These are phyloP conservation scores for Synergus umbraculus DNA, from an alignment of 2,888 invertebrate species.

Conservation along the genomic window DNA sequence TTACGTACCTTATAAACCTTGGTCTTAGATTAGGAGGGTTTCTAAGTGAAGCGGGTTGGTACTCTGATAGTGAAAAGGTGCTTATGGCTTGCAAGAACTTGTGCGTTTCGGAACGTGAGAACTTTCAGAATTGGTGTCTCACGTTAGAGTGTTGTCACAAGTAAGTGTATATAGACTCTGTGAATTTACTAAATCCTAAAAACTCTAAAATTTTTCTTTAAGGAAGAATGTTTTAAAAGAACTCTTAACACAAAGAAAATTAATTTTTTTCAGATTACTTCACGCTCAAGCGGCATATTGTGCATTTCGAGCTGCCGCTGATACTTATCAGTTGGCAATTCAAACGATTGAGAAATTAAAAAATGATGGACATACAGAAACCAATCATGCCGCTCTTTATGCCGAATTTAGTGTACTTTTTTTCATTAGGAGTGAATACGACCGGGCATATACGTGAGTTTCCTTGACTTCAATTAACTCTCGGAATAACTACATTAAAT, in stretches of 20 bases:
- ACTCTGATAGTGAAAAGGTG: slow-evolving; percentile 86
- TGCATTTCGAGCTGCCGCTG: slow-evolving; percentile 87
- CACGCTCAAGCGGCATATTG: slow-evolving; percentile 91
- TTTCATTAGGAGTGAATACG: slow-evolving; percentile 92
- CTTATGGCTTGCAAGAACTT: slow-evolving; percentile 84
- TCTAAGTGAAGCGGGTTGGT: slow-evolving; percentile 94
- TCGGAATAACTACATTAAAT: too few species aligned
- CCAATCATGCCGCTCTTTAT: slow-evolving; percentile 84
- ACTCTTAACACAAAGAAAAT: not conserved
- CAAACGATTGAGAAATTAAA: slow-evolving; percentile 79
- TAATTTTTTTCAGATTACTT: slow-evolving; percentile 82
- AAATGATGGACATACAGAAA: slow-evolving; percentile 66
- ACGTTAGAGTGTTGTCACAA: slow-evolving; percentile 92
- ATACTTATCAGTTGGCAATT: slow-evolving; percentile 83
- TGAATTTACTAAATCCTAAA: not conserved
- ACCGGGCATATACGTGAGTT: slow-evolving; percentile 81
- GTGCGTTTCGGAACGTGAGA: slow-evolving; percentile 80
- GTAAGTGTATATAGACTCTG: slow-evolving; percentile 78
- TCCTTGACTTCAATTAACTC: not conserved
- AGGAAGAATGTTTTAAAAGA: not conserved
- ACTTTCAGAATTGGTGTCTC: slow-evolving; percentile 81
- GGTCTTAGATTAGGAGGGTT: slow-evolving; percentile 82
- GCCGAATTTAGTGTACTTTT: slow-evolving; percentile 90
- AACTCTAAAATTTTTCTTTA: not conserved
- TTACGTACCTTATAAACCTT: slow-evolving; percentile 72